phyloP scores from a whole-genome alignment of 2,797 vertebrate species.

The Schizopygopsis malacanthus region DNA sequence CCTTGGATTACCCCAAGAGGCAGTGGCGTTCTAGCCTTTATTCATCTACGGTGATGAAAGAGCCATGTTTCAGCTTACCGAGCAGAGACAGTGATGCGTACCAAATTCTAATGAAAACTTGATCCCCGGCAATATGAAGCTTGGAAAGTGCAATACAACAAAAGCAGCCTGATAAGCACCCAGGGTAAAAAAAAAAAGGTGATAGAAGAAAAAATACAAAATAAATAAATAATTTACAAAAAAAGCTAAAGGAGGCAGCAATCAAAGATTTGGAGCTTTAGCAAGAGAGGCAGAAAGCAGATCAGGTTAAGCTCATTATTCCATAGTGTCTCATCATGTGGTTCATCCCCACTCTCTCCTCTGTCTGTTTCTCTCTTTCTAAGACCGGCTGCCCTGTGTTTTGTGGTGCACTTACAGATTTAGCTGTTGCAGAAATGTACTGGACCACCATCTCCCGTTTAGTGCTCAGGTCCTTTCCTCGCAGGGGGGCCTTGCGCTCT shows the following conservation, averaged over 20 bases:
- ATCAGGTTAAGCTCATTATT: conserved; percentile 71
- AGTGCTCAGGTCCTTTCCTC: conserved; percentile 92
- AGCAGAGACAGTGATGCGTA: conserved; percentile 57
- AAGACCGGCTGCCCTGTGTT: background rate
- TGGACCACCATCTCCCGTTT: conserved; percentile 99
- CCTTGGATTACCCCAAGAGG: conserved; percentile 58
- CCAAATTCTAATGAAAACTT: conserved; percentile 63
- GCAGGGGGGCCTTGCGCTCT: conserved; percentile 93
- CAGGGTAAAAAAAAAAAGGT: conserved; percentile 44
- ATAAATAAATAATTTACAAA: conserved; percentile 56
- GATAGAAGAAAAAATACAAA: conserved; percentile 22
- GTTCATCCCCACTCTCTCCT: conserved; percentile 58
- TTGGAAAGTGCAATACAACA: conserved; percentile 54
- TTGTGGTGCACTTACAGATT: conserved; percentile 90
- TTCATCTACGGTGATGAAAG: conserved; percentile 62
- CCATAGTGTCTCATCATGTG: conserved; percentile 57
- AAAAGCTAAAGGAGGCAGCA: conserved; percentile 54
- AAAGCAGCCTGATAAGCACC: conserved; percentile 52
- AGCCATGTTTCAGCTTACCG: conserved; percentile 62
- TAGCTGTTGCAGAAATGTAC: conserved; percentile 96
- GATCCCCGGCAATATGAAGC: conserved; percentile 58
- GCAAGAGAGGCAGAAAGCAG: conserved; percentile 61
- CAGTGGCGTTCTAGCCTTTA: conserved; percentile 51
- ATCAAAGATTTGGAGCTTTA: conserved; percentile 70
- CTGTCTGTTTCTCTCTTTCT: conserved; percentile 33